Conservation (phyloP, 2,797 vertebrate genomes). For the Characodon lateralis region DNA sequence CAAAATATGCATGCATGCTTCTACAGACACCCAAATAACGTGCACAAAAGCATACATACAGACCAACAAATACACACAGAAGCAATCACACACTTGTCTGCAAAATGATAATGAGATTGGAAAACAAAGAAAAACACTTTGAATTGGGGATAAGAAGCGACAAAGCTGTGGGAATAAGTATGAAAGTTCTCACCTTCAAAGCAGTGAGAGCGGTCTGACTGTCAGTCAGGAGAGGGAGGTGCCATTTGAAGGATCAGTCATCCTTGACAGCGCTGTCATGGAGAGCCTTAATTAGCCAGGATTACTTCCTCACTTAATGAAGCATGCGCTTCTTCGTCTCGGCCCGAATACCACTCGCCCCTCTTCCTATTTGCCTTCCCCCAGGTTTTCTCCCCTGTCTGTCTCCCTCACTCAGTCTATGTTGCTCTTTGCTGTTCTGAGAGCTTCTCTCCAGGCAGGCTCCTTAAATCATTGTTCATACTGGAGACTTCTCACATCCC, state of each 20-base stretch:
- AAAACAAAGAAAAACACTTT: slow-evolving; percentile 74
- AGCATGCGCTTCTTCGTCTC: slow-evolving; percentile 78
- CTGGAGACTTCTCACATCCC: slow-evolving; percentile 61
- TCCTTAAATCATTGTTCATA: slow-evolving; percentile 63
- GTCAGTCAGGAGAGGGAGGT: slow-evolving; percentile 79
- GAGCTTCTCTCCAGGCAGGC: slow-evolving; percentile 60
- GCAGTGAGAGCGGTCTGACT: slow-evolving; percentile 72
- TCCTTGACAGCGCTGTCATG: slow-evolving; percentile 85
- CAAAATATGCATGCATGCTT: slow-evolving; percentile 18
- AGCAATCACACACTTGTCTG: slow-evolving; percentile 48
- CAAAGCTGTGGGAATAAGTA: slow-evolving; percentile 72
- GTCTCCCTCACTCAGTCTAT: slow-evolving; percentile 58
- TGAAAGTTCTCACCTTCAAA: slow-evolving; percentile 81
- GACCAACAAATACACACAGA: slow-evolving; percentile 33
- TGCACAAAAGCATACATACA: slow-evolving; percentile 27
- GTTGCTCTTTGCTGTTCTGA: slow-evolving; percentile 39
- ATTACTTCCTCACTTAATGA: slow-evolving; percentile 85
- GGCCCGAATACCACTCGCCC: slow-evolving; percentile 72
- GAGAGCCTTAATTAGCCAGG: slow-evolving; percentile 84
- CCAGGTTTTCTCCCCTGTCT: slow-evolving; percentile 70
- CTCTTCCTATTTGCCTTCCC: slow-evolving; percentile 68
- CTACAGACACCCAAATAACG: slow-evolving; percentile 15
- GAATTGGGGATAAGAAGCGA: slow-evolving; percentile 70
- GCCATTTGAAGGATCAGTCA: slow-evolving; percentile 84
- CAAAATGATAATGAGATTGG: slow-evolving; percentile 69